Conservation (phyloP, 2,888 invertebrate genomes). For the Eulithis prunata region DNA sequence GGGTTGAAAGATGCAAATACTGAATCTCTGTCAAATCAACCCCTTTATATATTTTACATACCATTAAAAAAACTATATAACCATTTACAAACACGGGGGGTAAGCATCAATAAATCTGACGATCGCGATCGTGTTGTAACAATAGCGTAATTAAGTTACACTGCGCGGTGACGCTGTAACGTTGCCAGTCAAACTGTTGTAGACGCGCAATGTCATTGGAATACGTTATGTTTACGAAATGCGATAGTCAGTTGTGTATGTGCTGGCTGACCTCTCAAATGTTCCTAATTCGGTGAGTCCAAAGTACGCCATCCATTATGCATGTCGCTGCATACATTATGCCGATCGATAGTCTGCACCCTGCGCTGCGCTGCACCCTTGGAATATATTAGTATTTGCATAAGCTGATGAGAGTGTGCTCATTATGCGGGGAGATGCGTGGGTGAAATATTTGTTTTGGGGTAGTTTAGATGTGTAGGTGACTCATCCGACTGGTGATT, state of each 20-base stretch:
- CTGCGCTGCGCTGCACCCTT: conserved; percentile 19
- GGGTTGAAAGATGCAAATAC: neutral
- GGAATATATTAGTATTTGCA: conserved; percentile 60
- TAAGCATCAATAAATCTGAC: no score
- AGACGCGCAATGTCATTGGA: no score
- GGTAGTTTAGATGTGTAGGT: conserved; percentile 19
- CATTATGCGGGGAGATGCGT: conserved; percentile 48
- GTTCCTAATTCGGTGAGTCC: conserved; percentile 16
- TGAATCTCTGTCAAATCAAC: conserved; percentile 6
- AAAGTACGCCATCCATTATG: conserved; percentile 44
- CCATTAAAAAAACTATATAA: neutral
- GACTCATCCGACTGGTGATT: conserved; percentile 13
- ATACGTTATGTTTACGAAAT: no score
- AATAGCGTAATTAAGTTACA: no score
- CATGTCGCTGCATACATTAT: conserved; percentile 46
- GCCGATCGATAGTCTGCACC: conserved; percentile 25
- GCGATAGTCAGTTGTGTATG: no score
- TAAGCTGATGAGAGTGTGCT: conserved; percentile 63
- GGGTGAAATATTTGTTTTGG: conserved; percentile 32
- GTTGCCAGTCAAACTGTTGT: no score
- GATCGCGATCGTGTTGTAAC: no score
- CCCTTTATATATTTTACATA: conserved; percentile 24
- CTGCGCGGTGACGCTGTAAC: no score
- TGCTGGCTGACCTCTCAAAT: neutral
- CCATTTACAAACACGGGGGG: conserved; percentile 5